Evolutionary conservation across 2,888 invertebrate species (phyloP), one percentile per base, ranked within the genome.

Genomic region (Lacanobia oleracea): DNA sequence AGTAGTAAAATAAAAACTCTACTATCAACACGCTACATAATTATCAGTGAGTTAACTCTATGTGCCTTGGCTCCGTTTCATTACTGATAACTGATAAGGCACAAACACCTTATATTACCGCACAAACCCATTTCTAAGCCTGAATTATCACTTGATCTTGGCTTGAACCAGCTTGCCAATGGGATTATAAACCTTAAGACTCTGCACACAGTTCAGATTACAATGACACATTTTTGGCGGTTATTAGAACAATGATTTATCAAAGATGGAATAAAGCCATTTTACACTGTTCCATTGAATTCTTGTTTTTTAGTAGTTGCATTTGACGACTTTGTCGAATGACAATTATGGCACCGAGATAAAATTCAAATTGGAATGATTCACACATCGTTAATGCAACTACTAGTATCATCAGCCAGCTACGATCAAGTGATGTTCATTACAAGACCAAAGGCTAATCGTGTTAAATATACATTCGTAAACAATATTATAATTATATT

Each of bases 1-100:
- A 91, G 91, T 95, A 94, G 85, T 94, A 94, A 95, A 94, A 94
- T 94, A 94, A 94, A 91, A 92, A 90, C 89, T 93, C 92, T 94
- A 92, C 89, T 88, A 86, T 88, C 77, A 91, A 92, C 91, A 91
- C 91, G 83, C 93, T 92, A 93, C 87, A 84, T 61, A 74, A 74
- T 77, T 51, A 67, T 84, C 69, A 64, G 92, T 91, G 92, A 87
- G 77, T 87, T 77, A 86, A 84, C 82, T 75, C 86, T 88, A 89
- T 73, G 89, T 91, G 89, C 86, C 88, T 59, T 27, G 71, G 77
- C 78, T 77, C 77, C 67, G 63, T 72, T 53, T 37, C 65, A 67
- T 57, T 54, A 67, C 75, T 79, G 66, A 67, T 86, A 86, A 87
- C 75, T 79, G 66, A 67, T 86, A 86, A 87, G 85, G 85, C 86